A percentile compares a stretch with the other conserved stretches of the same genome.
Evolutionary conservation across 1,140 invertebrate species (phyloP).

Genomic region (Temnothorax curvispinosus): DNA sequence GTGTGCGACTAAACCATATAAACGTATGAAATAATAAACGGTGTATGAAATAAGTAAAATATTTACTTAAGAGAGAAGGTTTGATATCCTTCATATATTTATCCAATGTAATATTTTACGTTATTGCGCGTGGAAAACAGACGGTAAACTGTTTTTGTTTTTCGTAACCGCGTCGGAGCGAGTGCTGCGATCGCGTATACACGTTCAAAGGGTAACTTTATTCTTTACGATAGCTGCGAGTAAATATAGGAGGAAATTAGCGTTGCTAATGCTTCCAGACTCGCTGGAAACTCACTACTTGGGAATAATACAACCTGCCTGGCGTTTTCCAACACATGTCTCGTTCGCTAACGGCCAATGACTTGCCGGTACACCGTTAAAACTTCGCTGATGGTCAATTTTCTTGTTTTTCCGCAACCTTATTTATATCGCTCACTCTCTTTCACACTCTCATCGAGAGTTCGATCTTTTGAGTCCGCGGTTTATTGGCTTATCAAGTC

Average conservation of each 20-base stretch:
- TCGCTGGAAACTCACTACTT: constrained; percentile 26
- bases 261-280: constrained; percentile 46
- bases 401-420: neutral
- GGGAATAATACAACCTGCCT: constrained; percentile 39
- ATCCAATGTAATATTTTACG: neutral
- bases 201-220: constrained; percentile 29
- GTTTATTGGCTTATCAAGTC: constrained; percentile 71
- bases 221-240: constrained; percentile 32
- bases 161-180: constrained; percentile 7
- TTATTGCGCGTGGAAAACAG: neutral
- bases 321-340: constrained; percentile 40
- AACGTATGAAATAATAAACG: neutral
- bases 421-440: constrained; percentile 35
- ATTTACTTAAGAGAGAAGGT: neutral
- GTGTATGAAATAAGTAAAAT: neutral
- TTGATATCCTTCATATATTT: neutral
- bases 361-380: constrained; percentile 36
- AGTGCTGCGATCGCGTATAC: neutral
- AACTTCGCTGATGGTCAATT: constrained; percentile 40
- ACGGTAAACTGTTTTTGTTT: neutral
- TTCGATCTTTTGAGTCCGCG: constrained; percentile 50
- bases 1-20: neutral
- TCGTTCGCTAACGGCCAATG: constrained; percentile 37
- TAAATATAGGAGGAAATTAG: constrained; percentile 56
- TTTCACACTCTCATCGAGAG: neutral